These are phyloP conservation scores for Peromyscus californicus DNA, from an alignment of 2,113 vertebrate genomes.

Conservation along the genomic window DNA sequence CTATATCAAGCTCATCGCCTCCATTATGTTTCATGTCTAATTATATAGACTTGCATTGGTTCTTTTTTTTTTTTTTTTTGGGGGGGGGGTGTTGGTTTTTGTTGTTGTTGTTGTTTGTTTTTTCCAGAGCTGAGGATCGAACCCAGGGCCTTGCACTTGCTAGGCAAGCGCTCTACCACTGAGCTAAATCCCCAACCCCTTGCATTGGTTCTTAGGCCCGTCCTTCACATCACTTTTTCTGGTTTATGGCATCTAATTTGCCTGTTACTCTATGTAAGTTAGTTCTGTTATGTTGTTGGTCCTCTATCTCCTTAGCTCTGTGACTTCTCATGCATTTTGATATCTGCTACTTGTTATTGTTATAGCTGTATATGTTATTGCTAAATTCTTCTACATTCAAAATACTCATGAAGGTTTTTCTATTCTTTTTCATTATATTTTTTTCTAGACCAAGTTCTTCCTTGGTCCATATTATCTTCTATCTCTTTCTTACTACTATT, in stretches of 20 bases:
- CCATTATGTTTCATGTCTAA: not conserved
- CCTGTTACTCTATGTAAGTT: not conserved
- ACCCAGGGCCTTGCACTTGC: too few species aligned
- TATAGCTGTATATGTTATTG: not conserved
- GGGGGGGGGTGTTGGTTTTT: too few species aligned
- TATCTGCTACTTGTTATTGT: not conserved
- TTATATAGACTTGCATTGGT: not conserved
- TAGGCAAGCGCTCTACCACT: too few species aligned
- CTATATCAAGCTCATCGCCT: not conserved
- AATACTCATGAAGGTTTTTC: not conserved
- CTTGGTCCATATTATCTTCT: not conserved
- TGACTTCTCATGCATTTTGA: constrained; percentile 27
- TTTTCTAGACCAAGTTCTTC: not conserved
- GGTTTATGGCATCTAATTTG: not conserved
- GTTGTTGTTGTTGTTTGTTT: too few species aligned
- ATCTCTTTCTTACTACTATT: constrained; percentile 5
- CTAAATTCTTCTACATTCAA: not conserved
- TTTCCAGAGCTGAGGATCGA: too few species aligned
- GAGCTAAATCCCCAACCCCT: too few species aligned
- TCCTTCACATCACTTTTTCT: not conserved
- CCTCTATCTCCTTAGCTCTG: not conserved
- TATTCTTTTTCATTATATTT: not conserved
- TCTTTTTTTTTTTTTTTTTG: too few species aligned
- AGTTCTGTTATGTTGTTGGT: not conserved
- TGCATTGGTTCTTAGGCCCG: not conserved